Evolutionary conservation across 1,140 invertebrate genomes (phyloP), one percentile per base, ranked within the genome.

Genomic region (Drosophila arawakana): DNA sequence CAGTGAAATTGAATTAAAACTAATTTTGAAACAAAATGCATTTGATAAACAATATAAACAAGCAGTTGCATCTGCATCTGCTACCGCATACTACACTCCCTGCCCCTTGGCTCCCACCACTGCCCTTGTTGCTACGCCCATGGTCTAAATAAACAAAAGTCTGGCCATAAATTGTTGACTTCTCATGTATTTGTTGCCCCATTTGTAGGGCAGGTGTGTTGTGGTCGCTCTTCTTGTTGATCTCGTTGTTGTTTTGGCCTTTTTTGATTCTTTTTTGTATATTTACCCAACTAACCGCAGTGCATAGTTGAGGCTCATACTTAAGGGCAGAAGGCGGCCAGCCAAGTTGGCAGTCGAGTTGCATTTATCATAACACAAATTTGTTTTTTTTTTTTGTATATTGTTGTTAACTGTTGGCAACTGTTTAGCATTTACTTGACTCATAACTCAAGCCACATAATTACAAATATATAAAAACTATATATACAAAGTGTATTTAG

Each of bases 1-100:
- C 79, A 79, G 59, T 76, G 78, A 86, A 86, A 82, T 50, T 43
- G 34, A 75, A 68, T 68, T 68, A 41, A 73, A 77, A 78, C 58
- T 37, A 30, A 78, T 75, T 73, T 73, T 52, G 18, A 76, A 77
- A 49, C 25, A 44, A 65, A 84, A 69, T 81, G 81, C 82, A 78
- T 62, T 78, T 70, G 59, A 58, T 77, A 68, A 49, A 68, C 54
- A 72, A 47, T 52, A 39, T 30, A 71, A 65, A 72, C 34, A 62
- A 49, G 25, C 25, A 35, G 41, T 21, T 44, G 47, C 70, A 58
- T 50, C 34, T 61, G 74, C 65, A 71, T 62, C 70, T 67, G 47
- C 59, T 46, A 54, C 69, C 43, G 4, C 62, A 44, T 25, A 13
- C 10, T 2, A 46, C 55, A 50, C 35, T 18, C 34, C 61, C 43